Conservation (phyloP, 2,113 vertebrate species). For the Ovis canadensis region DNA sequence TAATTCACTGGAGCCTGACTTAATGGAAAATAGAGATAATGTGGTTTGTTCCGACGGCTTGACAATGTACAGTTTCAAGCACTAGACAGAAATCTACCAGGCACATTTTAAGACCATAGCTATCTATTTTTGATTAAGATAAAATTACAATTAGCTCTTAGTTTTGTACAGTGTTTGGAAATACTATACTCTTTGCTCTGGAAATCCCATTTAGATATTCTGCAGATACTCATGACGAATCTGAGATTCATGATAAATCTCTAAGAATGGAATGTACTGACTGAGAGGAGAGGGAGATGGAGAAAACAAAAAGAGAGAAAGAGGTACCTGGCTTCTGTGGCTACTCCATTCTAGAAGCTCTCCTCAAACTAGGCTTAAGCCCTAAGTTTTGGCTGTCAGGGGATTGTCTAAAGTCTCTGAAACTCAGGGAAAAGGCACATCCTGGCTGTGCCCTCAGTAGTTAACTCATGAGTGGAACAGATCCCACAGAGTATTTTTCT, state of each 20-base stretch:
- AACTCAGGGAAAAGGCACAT: neutral
- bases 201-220: neutral
- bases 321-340: neutral
- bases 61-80: neutral
- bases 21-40: neutral
- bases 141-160: neutral
- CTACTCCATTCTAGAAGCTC: neutral
- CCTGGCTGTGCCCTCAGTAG: fast-evolving
- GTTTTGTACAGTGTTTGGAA: neutral
- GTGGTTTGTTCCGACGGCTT: neutral
- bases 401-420: neutral
- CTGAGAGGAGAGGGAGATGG: neutral
- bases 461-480: neutral
- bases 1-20: neutral
- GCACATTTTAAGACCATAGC: neutral
- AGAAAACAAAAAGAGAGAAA: neutral
- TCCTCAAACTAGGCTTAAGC: neutral
- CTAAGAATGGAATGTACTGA: neutral
- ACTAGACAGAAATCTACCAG: neutral
- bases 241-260: neutral
- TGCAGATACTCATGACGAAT: neutral
- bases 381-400: neutral
- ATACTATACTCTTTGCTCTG: neutral
- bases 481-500: neutral
- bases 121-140: neutral